Conservation (phyloP, 1,140 invertebrate genomes). For the Dendrolimus kikuchii region DNA sequence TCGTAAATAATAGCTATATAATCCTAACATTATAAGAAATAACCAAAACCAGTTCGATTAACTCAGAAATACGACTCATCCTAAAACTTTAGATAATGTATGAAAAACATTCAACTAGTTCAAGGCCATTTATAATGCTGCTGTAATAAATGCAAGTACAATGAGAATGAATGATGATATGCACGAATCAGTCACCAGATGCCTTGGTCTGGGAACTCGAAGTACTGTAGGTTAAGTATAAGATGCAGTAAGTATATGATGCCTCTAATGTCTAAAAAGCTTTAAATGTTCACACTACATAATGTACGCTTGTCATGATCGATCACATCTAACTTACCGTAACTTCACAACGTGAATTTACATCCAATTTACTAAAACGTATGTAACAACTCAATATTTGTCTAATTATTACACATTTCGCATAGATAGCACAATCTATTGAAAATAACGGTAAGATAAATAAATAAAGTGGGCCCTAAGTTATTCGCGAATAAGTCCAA, state of each 20-base stretch:
- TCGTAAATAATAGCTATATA: too few species aligned
- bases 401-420: constrained; percentile 40
- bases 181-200: constrained; percentile 28
- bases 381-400: constrained; percentile 33
- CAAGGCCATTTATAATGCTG: constrained; percentile 34
- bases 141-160: constrained; percentile 38
- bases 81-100: constrained; percentile 13
- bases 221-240: constrained; percentile 11
- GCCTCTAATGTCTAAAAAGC: constrained; percentile 60
- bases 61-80: too few species aligned
- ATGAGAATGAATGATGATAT: constrained; percentile 39
- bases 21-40: too few species aligned
- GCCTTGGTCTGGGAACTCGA: constrained; percentile 31
- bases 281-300: constrained; percentile 47
- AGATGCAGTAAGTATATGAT: constrained; percentile 38
- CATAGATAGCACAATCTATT: constrained; percentile 31
- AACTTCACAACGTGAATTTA: constrained; percentile 44
- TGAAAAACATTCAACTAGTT: constrained; percentile 24
- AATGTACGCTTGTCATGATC: constrained; percentile 27
- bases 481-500: too few species aligned
- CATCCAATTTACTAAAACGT: constrained; percentile 41
- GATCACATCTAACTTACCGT: constrained; percentile 61
- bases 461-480: too few species aligned
- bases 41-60: too few species aligned
- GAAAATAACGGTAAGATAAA: constrained; percentile 5